Base-by-base conservation (phyloP, 1,140 invertebrate genomes). In the Monochamus saltuarius region DNA sequence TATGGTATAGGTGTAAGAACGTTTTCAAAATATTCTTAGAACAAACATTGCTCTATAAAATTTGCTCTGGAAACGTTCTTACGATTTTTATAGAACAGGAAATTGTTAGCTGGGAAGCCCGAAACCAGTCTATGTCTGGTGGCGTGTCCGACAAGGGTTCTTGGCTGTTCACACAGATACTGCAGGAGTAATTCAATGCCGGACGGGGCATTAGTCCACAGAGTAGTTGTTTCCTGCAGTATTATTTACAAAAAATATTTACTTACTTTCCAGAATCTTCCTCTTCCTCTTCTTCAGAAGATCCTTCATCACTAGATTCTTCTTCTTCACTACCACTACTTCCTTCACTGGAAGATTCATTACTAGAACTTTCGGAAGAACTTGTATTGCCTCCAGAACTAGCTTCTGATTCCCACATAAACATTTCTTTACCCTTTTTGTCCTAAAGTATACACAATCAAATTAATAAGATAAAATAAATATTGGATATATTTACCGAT, bases 301-400 rank as follows among this genome's bases (percentile, higher is more conserved):
- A 62, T 13, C 64, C 66, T 56, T 67, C 68, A 6, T 68, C 65
- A 49, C 75, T 76, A 53, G 68, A 65, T 35, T 66, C 70, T 51
- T 65, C 66, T 45, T 66, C 66, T 13, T 76, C 75, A 0, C 65
- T 68, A 9, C 56, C 64, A 11, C 54, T 57, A 40, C 61, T 40
- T 59, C 64, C 43, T 36, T 67, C 66, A 59, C 56, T 56, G 55
- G 57, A 66, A 42, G 69, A 67, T 8, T 65, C 65, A 29, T 55
- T 65, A 14, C 59, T 66, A 38, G 65, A 65, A 35, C 42, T 47
- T 51, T 49, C 51, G 8, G 58, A 65, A 52, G 49, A 57, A 14
- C 53, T 60, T 39, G 55, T 64, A 47, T 57, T 65, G 16, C 56
- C 61, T 39, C 46, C 54, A 17, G 70, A 66, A 54, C 63, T 62